A percentile compares a stretch with the other conserved stretches of the same genome.
Conservation (phyloP, 1,140 invertebrate genomes). For the Zophobas morio region DNA sequence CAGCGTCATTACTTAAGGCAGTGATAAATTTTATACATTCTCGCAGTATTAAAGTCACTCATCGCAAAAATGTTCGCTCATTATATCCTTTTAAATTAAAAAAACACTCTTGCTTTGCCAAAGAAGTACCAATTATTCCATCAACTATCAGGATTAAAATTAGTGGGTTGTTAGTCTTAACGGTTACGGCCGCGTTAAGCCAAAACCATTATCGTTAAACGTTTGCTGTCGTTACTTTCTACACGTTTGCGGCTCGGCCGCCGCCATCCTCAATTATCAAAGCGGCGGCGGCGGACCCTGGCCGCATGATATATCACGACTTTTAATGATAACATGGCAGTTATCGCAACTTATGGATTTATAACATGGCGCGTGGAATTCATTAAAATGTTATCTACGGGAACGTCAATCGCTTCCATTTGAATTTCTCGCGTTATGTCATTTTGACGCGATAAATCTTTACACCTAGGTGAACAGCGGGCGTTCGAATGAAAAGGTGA, state of each 20-base stretch:
- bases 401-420: conserved; percentile 11
- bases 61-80: too few relatives aligned
- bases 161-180: conserved; percentile 19
- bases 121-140: background rate
- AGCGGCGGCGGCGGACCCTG: background rate
- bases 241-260: conserved; percentile 8
- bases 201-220: conserved; percentile 32
- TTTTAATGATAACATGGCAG: conserved; percentile 19
- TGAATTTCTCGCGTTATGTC: conserved; percentile 22
- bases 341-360: conserved; percentile 21
- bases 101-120: too few relatives aligned
- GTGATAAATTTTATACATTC: too few relatives aligned
- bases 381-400: conserved; percentile 26
- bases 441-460: conserved; percentile 32
- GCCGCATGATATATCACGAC: background rate
- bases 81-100: too few relatives aligned
- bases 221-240: conserved; percentile 17
- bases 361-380: conserved; percentile 1
- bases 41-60: too few relatives aligned
- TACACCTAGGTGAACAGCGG: conserved; percentile 22
- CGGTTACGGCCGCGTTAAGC: conserved; percentile 27
- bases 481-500: conserved; percentile 22
- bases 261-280: background rate
- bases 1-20: too few relatives aligned
- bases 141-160: conserved; percentile 33